Conservation (phyloP, 2,797 vertebrate genomes). For the Parambassis ranga region DNA sequence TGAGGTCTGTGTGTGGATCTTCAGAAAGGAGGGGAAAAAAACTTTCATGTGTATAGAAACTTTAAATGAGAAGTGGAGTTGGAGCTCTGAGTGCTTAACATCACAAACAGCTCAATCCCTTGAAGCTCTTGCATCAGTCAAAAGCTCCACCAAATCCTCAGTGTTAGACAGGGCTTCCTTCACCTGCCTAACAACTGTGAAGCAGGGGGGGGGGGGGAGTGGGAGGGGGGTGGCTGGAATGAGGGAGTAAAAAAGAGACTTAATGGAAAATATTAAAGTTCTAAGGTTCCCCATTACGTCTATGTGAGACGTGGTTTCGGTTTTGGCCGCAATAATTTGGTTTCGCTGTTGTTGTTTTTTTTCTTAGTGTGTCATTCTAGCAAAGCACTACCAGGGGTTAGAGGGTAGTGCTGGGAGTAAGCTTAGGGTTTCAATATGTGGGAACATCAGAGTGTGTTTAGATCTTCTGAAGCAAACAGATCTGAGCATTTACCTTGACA, state of each 20-base stretch:
- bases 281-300: conserved; percentile 14
- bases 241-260: neutral
- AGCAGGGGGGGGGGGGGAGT: conserved; percentile 17
- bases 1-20: conserved; percentile 6
- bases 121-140: conserved; percentile 66
- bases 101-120: conserved; percentile 66
- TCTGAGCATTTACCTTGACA: conserved; percentile 43
- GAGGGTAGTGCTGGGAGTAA: neutral
- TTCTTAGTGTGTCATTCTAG: neutral
- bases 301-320: neutral
- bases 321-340: conserved; percentile 1
- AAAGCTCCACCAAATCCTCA: conserved; percentile 58
- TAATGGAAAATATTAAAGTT: conserved; percentile 14
- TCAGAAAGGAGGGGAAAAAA: neutral
- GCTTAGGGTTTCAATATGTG: neutral
- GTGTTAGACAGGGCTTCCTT: conserved; percentile 51
- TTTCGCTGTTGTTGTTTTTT: conserved; percentile 7
- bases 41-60: conserved; percentile 45
- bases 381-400: neutral
- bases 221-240: neutral
- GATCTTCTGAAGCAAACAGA: conserved; percentile 35
- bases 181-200: conserved; percentile 59
- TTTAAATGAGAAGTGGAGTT: conserved; percentile 56
- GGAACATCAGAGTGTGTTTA: conserved; percentile 51
- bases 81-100: conserved; percentile 49